Conservation (phyloP, 2,888 invertebrate genomes). For the Brachyptera risi region DNA sequence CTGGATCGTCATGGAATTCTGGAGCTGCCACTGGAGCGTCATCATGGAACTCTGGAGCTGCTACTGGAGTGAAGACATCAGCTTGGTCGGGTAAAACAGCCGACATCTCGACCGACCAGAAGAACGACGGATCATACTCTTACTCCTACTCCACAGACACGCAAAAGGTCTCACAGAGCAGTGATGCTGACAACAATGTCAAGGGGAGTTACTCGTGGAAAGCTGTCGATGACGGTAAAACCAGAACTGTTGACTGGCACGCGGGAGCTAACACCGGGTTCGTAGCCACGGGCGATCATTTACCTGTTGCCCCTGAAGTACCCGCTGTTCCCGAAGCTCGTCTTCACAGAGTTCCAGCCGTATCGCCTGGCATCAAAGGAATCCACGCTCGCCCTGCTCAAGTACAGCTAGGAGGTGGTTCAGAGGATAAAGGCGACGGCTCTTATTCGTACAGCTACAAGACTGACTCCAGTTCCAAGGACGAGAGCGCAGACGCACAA, state of each 20-base stretch:
- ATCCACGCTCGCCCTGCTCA: too few relatives aligned
- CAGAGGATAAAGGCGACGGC: conserved; percentile 29
- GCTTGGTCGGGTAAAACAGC: not conserved
- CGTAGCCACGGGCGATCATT: conserved; percentile 35
- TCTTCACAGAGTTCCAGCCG: too few relatives aligned
- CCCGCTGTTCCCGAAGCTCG: too few relatives aligned
- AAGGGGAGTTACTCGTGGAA: conserved; percentile 34
- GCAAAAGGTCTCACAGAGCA: conserved; percentile 41
- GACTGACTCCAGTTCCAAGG: conserved; percentile 31
- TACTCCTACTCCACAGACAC: conserved; percentile 41
- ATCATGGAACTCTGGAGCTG: not conserved
- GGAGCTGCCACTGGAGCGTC: too few relatives aligned
- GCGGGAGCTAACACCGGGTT: conserved; percentile 36
- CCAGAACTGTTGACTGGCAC: conserved; percentile 31
- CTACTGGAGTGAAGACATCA: not conserved
- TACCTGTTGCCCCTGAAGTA: conserved; percentile 31
- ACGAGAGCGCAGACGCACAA: conserved; percentile 32
- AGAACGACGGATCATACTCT: conserved; percentile 37
- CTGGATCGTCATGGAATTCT: too few relatives aligned
- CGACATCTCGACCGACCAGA: not conserved
- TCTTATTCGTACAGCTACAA: conserved; percentile 36
- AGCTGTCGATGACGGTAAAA: conserved; percentile 34
- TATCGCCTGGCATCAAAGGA: too few relatives aligned
- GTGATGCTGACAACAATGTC: conserved; percentile 41
- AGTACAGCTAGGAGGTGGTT: too few relatives aligned